Percentiles rank a stretch among this genome's conserved stretches.
Evolutionary conservation across 2,797 vertebrate genomes (phyloP).

Genomic region (Enteromius afrohamiltoni): DNA sequence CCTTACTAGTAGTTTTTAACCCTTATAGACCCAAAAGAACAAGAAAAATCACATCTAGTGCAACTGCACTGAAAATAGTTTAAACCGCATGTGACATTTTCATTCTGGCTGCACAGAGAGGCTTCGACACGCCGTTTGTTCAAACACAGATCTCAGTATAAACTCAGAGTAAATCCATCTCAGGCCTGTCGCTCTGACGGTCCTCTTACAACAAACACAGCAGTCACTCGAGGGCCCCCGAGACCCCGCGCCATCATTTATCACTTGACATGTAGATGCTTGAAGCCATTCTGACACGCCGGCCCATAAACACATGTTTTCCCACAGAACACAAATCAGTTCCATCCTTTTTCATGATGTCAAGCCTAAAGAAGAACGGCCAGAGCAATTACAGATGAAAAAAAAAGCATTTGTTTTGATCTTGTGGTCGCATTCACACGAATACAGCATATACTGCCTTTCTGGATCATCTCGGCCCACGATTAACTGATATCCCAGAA

Average conservation of each 20-base stretch:
- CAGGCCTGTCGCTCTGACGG: constrained; percentile 3
- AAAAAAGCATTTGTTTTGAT: background rate
- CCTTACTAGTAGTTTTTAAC: too few relatives aligned
- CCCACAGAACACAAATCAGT: constrained; percentile 34
- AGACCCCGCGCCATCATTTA: constrained; percentile 9
- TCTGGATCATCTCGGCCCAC: constrained; percentile 15
- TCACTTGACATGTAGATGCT: constrained; percentile 24
- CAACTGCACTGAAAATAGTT: background rate
- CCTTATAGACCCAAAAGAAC: background rate
- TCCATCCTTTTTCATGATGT: constrained; percentile 40
- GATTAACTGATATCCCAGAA: constrained; percentile 52
- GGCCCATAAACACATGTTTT: constrained; percentile 47
- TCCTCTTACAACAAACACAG: constrained; percentile 18
- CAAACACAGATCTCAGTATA: constrained; percentile 9
- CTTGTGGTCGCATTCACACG: constrained; percentile 17
- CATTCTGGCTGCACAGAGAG: background rate
- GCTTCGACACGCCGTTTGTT: background rate
- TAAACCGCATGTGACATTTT: background rate
- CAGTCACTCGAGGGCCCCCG: background rate
- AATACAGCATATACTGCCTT: constrained; percentile 4
- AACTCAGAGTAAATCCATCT: constrained; percentile 6
- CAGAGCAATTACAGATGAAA: background rate
- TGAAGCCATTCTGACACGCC: constrained; percentile 30
- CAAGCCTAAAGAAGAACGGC: constrained; percentile 12
- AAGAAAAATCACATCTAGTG: background rate